Conservation (phyloP, 2,888 invertebrate species). For the Acanthosepion esculentum region DNA sequence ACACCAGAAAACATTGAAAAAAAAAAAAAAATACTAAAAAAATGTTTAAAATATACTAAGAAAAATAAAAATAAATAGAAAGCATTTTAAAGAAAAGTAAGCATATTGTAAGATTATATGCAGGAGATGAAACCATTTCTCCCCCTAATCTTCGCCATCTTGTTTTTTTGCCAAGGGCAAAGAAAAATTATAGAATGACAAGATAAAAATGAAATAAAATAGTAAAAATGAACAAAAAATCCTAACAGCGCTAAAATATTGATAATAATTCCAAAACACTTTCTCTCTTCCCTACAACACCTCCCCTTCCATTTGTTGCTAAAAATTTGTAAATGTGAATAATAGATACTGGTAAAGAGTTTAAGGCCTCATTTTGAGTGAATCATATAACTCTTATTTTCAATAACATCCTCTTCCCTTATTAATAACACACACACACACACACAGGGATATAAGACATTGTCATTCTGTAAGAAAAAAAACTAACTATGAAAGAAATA, state of each 20-base stretch:
- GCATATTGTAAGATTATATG: background rate
- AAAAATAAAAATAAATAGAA: background rate
- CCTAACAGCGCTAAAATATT: background rate
- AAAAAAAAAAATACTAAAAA: background rate
- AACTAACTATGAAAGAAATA: too few species aligned
- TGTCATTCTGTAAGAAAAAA: too few species aligned
- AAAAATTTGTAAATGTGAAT: background rate
- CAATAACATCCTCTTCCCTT: too few species aligned
- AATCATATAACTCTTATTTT: background rate
- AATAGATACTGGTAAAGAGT: background rate
- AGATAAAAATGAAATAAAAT: background rate
- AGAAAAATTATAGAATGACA: background rate
- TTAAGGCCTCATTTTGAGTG: background rate
- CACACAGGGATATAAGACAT: too few species aligned
- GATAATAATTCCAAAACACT: background rate
- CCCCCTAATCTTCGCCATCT: background rate
- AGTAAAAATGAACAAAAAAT: background rate
- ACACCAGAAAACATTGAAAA: background rate
- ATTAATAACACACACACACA: background rate
- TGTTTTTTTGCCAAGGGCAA: background rate
- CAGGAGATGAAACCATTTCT: background rate
- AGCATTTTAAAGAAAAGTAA: background rate
- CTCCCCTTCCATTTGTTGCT: background rate
- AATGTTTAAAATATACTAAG: too few species aligned
- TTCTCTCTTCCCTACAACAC: background rate